Conservation (phyloP, 1,140 invertebrate genomes). For the Dendrolimus kikuchii region DNA sequence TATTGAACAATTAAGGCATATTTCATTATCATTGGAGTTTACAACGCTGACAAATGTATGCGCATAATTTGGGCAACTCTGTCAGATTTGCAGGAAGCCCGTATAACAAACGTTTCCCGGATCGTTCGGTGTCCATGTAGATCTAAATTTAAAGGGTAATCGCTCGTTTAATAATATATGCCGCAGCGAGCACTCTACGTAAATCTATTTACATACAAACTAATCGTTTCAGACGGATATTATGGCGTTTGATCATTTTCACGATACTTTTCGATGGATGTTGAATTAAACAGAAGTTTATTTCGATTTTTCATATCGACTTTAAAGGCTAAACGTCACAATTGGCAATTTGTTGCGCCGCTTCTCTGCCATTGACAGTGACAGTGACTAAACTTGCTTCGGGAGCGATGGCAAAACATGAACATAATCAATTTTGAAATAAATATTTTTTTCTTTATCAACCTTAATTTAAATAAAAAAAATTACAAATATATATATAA, state of each 20-base stretch:
- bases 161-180: conserved; percentile 43
- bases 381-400: too few species aligned
- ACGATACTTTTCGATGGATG: too few species aligned
- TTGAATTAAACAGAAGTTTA: too few species aligned
- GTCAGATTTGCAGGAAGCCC: conserved; percentile 30
- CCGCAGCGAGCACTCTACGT: conserved; percentile 19
- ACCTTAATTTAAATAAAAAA: too few species aligned
- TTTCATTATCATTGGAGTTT: conserved; percentile 10
- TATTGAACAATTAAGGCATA: conserved; percentile 7
- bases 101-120: conserved; percentile 18
- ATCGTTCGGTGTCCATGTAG: conserved; percentile 30
- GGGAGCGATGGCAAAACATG: too few species aligned
- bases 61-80: conserved; percentile 38
- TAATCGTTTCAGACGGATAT: conserved; percentile 19
- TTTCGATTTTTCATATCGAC: too few species aligned
- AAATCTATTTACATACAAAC: conserved; percentile 27
- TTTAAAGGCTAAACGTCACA: too few species aligned
- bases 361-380: too few species aligned
- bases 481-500: too few species aligned
- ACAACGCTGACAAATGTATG: conserved; percentile 29
- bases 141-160: conserved; percentile 47
- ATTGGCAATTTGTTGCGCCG: too few species aligned
- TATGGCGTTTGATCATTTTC: conserved; percentile 4
- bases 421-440: too few species aligned
- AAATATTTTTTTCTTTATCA: too few species aligned